Conservation (phyloP, 2,888 invertebrate genomes). For the Brachylomia viminalis region DNA sequence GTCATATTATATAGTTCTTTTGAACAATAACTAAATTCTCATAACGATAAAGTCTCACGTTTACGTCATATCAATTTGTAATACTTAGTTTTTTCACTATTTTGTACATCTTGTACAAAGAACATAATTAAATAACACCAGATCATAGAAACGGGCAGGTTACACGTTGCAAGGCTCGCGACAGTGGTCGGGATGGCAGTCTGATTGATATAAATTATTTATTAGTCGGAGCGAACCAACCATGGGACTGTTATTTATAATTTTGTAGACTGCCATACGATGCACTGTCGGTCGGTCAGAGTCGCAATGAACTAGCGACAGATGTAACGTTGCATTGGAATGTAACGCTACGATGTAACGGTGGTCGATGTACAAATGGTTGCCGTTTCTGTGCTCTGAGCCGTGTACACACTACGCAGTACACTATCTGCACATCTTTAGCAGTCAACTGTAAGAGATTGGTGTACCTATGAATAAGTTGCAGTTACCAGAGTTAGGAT, state of each 20-base stretch:
- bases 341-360: conserved; percentile 21
- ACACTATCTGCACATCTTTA: conserved; percentile 70
- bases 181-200: conserved; percentile 28
- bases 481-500: conserved; percentile 89
- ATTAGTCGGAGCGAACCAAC: conserved; percentile 32
- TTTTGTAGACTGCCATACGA: conserved; percentile 34
- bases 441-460: conserved; percentile 74
- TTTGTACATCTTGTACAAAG: conserved; percentile 74
- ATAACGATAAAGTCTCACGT: conserved; percentile 81
- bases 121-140: conserved; percentile 62
- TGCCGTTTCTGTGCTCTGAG: conserved; percentile 68
- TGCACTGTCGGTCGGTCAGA: conserved; percentile 16
- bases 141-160: conserved; percentile 68
- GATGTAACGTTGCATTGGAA: conserved; percentile 29
- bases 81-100: conserved; percentile 77
- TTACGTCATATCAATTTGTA: conserved; percentile 87
- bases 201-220: conserved; percentile 39
- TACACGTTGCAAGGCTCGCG: conserved; percentile 35
- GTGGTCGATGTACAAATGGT: conserved; percentile 48
- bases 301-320: conserved; percentile 11
- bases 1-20: conserved; percentile 89
- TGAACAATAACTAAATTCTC: conserved; percentile 85
- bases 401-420: conserved; percentile 67
- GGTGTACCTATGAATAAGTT: conserved; percentile 85
- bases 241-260: conserved; percentile 49